Percentiles rank a stretch among this genome's conserved stretches.
These are phyloP conservation scores for Triplophysa siluroides DNA, from an alignment of 2,113 vertebrate species.

Conservation along the genomic window DNA sequence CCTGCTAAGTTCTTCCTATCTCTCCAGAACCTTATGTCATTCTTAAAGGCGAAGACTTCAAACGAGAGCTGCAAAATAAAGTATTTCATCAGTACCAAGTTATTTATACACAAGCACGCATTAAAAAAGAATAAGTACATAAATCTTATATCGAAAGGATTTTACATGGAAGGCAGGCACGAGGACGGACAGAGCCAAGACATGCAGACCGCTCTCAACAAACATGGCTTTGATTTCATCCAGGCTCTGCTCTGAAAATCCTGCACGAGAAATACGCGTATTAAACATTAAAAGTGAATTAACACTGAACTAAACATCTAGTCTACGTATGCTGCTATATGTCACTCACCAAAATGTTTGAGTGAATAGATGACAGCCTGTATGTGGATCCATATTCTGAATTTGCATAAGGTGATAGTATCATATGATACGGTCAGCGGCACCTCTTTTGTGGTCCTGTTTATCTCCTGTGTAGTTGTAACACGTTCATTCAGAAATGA, in stretches of 20 bases:
- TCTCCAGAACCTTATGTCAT: slow-evolving; percentile 94
- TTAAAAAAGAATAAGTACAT: not conserved
- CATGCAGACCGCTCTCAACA: slow-evolving; percentile 89
- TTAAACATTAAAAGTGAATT: not conserved
- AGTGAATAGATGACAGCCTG: slow-evolving; percentile 93
- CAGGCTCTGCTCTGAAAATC: slow-evolving; percentile 93
- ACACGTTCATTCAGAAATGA: not conserved
- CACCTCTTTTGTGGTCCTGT: slow-evolving; percentile 80
- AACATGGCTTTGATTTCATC: slow-evolving; percentile 97
- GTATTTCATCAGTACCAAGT: not conserved
- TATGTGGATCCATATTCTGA: slow-evolving; percentile 95
- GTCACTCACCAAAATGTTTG: slow-evolving; percentile 87
- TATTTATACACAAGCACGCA: not conserved
- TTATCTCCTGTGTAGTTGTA: slow-evolving; percentile 80
- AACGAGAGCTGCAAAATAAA: slow-evolving; percentile 84
- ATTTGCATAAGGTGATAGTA: slow-evolving; percentile 87
- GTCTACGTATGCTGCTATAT: not conserved
- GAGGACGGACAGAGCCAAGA: slow-evolving; percentile 88
- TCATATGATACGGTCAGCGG: slow-evolving; percentile 92
- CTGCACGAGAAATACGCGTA: slow-evolving; percentile 63
- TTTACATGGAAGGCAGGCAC: slow-evolving; percentile 94
- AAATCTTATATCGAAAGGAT: not conserved
- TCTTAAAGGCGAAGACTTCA: slow-evolving; percentile 97
- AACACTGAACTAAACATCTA: not conserved
- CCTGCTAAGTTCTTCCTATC: slow-evolving; percentile 93